Evolutionary conservation across 2,888 invertebrate species (phyloP).

Genomic region (Ormyrus thymus): DNA sequence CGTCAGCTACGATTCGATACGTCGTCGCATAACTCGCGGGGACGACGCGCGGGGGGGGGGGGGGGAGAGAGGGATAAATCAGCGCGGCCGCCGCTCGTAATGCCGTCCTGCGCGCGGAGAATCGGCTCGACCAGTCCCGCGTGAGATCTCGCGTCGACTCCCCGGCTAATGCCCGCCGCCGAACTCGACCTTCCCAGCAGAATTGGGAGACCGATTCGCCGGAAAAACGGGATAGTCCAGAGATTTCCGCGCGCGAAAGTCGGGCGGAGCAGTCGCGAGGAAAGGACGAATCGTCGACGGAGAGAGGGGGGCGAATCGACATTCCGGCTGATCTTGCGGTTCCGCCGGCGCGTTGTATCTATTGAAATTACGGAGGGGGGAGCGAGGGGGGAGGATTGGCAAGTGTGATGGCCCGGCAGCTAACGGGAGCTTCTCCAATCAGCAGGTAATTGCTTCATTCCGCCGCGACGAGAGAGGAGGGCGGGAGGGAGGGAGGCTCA

Average conservation of each 20-base stretch:
- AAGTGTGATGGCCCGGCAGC: constrained; percentile 40
- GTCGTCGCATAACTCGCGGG: constrained; percentile 15
- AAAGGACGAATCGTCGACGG: not conserved
- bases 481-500: not conserved
- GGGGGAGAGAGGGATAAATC: constrained; percentile 20
- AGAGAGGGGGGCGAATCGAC: constrained; percentile 54
- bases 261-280: not conserved
- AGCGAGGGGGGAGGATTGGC: constrained; percentile 67
- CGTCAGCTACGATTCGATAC: constrained; percentile 2
- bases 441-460: constrained; percentile 73
- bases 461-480: not conserved
- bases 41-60: not conserved
- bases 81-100: not conserved
- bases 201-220: too few relatives aligned
- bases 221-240: too few relatives aligned
- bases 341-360: constrained; percentile 65
- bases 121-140: not conserved
- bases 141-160: too few relatives aligned
- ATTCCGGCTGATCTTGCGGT: constrained; percentile 66
- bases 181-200: too few relatives aligned
- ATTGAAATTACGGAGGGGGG: constrained; percentile 70
- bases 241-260: not conserved
- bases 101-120: constrained; percentile 1
- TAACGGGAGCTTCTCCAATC: constrained; percentile 71
- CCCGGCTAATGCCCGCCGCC: too few relatives aligned